These are phyloP conservation scores for Endotricha flammealis DNA, from an alignment of 2,888 invertebrate species.

Conservation along the genomic window DNA sequence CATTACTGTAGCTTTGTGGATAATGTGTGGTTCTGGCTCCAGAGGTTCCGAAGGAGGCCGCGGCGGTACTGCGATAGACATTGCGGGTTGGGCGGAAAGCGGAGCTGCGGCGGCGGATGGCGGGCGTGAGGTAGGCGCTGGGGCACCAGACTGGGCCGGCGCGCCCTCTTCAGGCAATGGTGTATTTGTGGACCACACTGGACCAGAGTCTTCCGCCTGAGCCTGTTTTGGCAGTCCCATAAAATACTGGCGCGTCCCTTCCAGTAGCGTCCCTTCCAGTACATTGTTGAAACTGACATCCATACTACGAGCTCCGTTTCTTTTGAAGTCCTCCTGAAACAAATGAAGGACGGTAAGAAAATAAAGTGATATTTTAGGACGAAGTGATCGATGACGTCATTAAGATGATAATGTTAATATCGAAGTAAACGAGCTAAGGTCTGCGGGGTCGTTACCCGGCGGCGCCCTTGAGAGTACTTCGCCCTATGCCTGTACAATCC, in stretches of 20 bases:
- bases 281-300: conserved; percentile 87
- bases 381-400: not conserved
- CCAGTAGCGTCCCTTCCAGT: conserved; percentile 89
- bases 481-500: conserved; percentile 40
- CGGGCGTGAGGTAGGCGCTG: conserved; percentile 64
- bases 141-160: conserved; percentile 63
- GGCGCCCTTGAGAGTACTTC: conserved; percentile 68
- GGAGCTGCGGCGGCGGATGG: conserved; percentile 73
- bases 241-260: conserved; percentile 90
- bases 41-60: conserved; percentile 69
- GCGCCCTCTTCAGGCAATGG: conserved; percentile 57
- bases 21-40: conserved; percentile 75
- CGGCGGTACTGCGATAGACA: conserved; percentile 50
- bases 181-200: conserved; percentile 52
- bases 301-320: conserved; percentile 78
- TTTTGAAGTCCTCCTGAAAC: conserved; percentile 54
- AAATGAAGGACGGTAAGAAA: conserved; percentile 18
- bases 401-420: too few species aligned
- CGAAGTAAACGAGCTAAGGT: not conserved
- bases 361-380: not conserved
- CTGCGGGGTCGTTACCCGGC: conserved; percentile 56
- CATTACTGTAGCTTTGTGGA: conserved; percentile 75
- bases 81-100: conserved; percentile 38
- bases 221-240: conserved; percentile 84
- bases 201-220: conserved; percentile 55